phyloP scores from a whole-genome alignment of 2,888 invertebrate genomes.

The Synergus itoensis region DNA sequence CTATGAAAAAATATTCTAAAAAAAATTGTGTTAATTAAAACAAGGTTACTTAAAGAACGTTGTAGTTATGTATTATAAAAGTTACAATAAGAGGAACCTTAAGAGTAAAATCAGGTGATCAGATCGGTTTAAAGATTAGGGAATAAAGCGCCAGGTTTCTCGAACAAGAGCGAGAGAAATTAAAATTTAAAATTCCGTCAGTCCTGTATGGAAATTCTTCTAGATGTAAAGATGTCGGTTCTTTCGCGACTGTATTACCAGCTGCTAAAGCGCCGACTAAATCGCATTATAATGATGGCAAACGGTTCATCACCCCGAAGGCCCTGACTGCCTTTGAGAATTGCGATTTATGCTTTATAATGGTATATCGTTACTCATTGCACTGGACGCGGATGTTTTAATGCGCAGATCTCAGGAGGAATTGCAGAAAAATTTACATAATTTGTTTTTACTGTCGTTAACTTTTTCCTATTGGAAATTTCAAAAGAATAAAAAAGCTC shows the following conservation, averaged over 20 bases:
- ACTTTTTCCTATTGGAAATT: not conserved
- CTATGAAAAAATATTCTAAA: no score
- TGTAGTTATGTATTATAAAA: not conserved
- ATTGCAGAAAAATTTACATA: constrained; percentile 17
- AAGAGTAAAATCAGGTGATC: constrained; percentile 60
- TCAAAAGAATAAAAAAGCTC: not conserved
- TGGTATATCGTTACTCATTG: constrained; percentile 31
- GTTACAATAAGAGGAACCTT: not conserved
- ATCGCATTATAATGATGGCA: constrained; percentile 61
- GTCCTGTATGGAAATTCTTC: constrained; percentile 68
- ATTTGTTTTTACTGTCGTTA: constrained; percentile 25
- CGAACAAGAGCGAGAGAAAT: constrained; percentile 53
- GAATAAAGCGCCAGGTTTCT: constrained; percentile 62
- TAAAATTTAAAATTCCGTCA: constrained; percentile 62
- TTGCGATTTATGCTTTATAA: constrained; percentile 38
- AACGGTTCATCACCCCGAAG: constrained; percentile 37
- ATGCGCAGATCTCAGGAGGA: constrained; percentile 9
- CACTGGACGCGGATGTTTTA: constrained; percentile 26
- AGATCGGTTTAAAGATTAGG: constrained; percentile 57
- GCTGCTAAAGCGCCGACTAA: constrained; percentile 67
- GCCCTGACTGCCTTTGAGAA: constrained; percentile 33
- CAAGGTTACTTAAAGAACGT: no score
- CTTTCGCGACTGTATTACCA: constrained; percentile 61
- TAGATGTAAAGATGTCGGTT: constrained; percentile 65
- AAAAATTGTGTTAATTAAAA: no score